Base-by-base conservation (phyloP, 2,888 invertebrate genomes). In the Agapetus fuscipes region DNA sequence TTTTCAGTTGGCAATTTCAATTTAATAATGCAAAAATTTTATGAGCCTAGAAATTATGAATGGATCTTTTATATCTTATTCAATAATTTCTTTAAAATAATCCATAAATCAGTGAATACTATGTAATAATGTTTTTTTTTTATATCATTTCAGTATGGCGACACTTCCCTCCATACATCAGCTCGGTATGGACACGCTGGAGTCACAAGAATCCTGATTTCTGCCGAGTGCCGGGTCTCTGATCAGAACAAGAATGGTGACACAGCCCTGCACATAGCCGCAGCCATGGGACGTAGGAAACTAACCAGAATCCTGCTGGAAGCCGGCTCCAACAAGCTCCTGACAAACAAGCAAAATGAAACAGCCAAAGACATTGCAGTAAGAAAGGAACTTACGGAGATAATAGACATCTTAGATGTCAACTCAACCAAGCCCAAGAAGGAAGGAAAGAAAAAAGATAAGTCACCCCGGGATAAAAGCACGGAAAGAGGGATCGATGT, bases 181-280 rank as follows among this genome's bases (percentile, higher is more conserved):
- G 90, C 93, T 3, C 76, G 95, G 14, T 95, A 96, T 60, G 95
- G 95, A 0, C 96, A 96, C 64, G 94, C 94, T 0, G 95, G 95
- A 2, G 95, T 94, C 44, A 87, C 93, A 0, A 74, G 95, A 37
- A 94, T 96, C 53, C 76, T 96, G 37, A 82, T 96, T 50, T 93
- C 93, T 25, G 95, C 93, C 0, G 76, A 83, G 51, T 86, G 88
- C 58, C 76, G 81, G 51, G 82, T 87, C 37, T 84, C 87, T 41
- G 87, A 88, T 54, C 86, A 87, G 54, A 96, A 96, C 61, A 89
- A 94, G 72, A 96, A 96, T 64, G 93, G 93, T 1, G 95, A 96
- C 64, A 91, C 93, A 0, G 84, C 91, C 0, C 67, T 96, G 10
- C 95, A 96, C 61, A 93, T 96, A 52, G 83, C 93, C 1, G 84